Percentiles rank a stretch among this genome's conserved stretches.
Conservation (phyloP, 1,140 invertebrate species). For the Drosophila baimaii region DNA sequence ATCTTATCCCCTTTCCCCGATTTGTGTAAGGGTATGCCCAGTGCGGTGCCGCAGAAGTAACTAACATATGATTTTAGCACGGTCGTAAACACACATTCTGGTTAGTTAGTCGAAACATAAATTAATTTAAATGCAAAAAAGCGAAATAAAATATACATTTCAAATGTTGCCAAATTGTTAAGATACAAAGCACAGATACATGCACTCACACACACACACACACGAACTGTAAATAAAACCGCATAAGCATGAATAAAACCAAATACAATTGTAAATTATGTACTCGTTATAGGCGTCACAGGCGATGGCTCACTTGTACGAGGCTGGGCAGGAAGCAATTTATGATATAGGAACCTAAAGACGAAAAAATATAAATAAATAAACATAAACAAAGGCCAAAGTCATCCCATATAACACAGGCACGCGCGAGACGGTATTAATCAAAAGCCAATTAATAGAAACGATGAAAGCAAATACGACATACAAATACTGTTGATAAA, state of each 20-base stretch:
- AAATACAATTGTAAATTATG: conserved; percentile 72
- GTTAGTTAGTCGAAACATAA: conserved; percentile 44
- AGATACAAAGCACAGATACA: conserved; percentile 21
- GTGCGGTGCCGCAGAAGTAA: not conserved
- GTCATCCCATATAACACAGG: conserved; percentile 1
- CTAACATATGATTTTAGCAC: conserved; percentile 8
- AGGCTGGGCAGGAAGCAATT: conserved; percentile 24
- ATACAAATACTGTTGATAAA: conserved; percentile 26
- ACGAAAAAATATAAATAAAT: not conserved
- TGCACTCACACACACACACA: conserved; percentile 13
- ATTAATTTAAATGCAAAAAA: conserved; percentile 44
- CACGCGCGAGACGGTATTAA: conserved; percentile 25
- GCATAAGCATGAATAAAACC: conserved; percentile 45
- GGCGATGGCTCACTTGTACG: conserved; percentile 46
- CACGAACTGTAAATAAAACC: conserved; percentile 26
- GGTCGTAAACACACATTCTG: conserved; percentile 15
- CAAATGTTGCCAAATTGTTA: conserved; percentile 63
- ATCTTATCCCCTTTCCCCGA: not conserved
- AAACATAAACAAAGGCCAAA: not conserved
- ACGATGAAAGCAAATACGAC: conserved; percentile 6
- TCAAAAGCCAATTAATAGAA: conserved; percentile 41
- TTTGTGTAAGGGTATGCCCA: conserved; percentile 13
- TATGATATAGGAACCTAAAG: conserved; percentile 16
- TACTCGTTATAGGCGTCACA: conserved; percentile 66
- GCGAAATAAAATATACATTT: conserved; percentile 24